phyloP scores from a whole-genome alignment of 2,113 vertebrate genomes.

The Chaetorhynchus papuensis region DNA sequence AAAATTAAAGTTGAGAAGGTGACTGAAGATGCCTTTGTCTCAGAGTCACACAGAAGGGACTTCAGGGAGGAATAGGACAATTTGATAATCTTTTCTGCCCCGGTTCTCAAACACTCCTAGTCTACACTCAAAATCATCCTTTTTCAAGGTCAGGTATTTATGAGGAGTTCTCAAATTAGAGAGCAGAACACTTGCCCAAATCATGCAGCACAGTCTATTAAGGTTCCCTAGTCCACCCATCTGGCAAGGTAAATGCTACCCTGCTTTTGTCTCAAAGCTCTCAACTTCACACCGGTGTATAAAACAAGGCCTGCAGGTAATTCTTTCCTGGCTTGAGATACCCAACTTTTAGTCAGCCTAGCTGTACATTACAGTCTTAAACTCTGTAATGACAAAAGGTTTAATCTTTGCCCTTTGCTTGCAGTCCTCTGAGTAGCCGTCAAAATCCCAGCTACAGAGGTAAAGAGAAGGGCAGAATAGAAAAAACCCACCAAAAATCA shows the following conservation, averaged over 20 bases:
- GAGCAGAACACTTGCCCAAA: neutral
- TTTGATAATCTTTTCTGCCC: neutral
- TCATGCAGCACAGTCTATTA: neutral
- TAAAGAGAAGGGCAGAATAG: neutral
- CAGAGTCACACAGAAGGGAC: neutral
- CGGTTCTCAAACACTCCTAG: neutral
- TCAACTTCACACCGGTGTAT: neutral
- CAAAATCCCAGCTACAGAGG: neutral
- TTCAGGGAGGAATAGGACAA: neutral
- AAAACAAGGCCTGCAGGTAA: neutral
- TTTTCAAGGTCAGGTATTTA: neutral
- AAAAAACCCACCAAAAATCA: neutral
- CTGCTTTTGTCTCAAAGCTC: neutral
- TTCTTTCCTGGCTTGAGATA: neutral
- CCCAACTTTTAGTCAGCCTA: neutral
- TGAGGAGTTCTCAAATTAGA: neutral
- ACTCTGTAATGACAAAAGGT: neutral
- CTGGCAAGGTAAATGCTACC: neutral
- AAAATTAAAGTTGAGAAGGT: neutral
- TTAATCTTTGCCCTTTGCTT: neutral
- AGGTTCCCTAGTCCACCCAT: neutral
- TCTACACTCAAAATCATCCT: neutral
- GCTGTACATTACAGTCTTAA: neutral
- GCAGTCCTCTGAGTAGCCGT: neutral
- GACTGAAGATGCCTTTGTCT: neutral